Evolutionary conservation across 2,888 invertebrate species (phyloP).

Genomic region (Scaptodrosophila latifasciaeformis): DNA sequence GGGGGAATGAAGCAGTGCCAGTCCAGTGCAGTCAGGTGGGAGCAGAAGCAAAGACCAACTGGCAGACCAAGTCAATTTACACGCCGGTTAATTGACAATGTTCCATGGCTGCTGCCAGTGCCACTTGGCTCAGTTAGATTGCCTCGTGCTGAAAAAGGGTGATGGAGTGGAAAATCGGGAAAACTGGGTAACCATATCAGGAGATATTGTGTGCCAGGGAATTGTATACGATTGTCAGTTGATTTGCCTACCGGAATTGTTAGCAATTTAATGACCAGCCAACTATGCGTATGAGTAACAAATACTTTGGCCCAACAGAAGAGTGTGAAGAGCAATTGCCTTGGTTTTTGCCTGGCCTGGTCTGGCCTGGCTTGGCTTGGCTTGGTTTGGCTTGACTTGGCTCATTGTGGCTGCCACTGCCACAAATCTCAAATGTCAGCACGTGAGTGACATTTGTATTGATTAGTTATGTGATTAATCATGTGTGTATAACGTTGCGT

Average conservation of each 20-base stretch:
- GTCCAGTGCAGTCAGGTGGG: constrained; percentile 4
- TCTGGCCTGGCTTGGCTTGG: too few species aligned
- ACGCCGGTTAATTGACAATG: constrained; percentile 56
- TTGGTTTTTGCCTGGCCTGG: too few species aligned
- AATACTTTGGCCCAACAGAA: constrained; percentile 21
- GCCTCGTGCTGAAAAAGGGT: too few species aligned
- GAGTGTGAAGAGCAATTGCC: too few species aligned
- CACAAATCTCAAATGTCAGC: constrained; percentile 64
- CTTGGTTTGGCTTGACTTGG: too few species aligned
- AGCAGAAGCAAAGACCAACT: too few species aligned
- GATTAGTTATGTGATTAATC: constrained; percentile 64
- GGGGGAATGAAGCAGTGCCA: neutral
- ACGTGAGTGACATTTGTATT: constrained; percentile 60
- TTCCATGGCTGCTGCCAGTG: too few species aligned
- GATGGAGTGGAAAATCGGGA: too few species aligned
- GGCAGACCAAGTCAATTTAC: constrained; percentile 51
- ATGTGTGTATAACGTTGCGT: constrained; percentile 13
- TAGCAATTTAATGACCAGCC: constrained; percentile 35
- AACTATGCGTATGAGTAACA: constrained; percentile 63
- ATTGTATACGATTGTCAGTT: neutral
- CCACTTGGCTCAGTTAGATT: too few species aligned
- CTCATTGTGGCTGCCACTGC: constrained; percentile 9
- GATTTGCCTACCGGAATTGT: neutral
- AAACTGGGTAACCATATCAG: too few species aligned
- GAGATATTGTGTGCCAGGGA: too few species aligned